Evolutionary conservation across 2,797 vertebrate species (phyloP).

Genomic region (Bovichtus diacanthus): DNA sequence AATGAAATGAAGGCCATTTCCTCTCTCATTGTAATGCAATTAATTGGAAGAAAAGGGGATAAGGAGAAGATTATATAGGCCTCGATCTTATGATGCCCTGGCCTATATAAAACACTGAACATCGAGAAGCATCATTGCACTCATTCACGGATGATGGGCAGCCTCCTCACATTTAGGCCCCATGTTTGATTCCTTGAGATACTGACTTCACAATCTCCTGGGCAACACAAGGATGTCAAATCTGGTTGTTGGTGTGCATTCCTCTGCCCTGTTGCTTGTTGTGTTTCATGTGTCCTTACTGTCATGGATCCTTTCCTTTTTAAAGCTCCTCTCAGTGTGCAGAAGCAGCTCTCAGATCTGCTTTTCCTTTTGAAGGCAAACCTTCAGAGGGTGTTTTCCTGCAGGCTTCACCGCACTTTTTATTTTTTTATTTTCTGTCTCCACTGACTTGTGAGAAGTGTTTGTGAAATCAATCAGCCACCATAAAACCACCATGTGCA

Average conservation of each 20-base stretch:
- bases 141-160: conserved; percentile 63
- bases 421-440: conserved; percentile 37
- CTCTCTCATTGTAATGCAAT: conserved; percentile 4
- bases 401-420: conserved; percentile 55
- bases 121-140: conserved; percentile 58
- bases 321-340: conserved; percentile 23
- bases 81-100: conserved; percentile 28
- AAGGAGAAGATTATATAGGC: conserved; percentile 32
- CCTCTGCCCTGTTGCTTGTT: conserved; percentile 55
- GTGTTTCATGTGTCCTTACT: conserved; percentile 46
- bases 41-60: conserved; percentile 20
- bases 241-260: conserved; percentile 11
- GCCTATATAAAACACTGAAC: conserved; percentile 24
- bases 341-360: conserved; percentile 65
- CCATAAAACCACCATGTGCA: background rate
- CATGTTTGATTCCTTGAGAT: conserved; percentile 19
- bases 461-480: conserved; percentile 4
- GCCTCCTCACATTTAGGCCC: conserved; percentile 61
- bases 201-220: conserved; percentile 31
- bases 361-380: conserved; percentile 54
- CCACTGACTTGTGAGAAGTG: background rate
- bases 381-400: conserved; percentile 64
- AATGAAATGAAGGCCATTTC: conserved; percentile 9
- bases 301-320: conserved; percentile 43
- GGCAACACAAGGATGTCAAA: conserved; percentile 43